These are phyloP conservation scores for Cryptosula pallasiana DNA, from an alignment of 2,888 invertebrate genomes.

Conservation along the genomic window DNA sequence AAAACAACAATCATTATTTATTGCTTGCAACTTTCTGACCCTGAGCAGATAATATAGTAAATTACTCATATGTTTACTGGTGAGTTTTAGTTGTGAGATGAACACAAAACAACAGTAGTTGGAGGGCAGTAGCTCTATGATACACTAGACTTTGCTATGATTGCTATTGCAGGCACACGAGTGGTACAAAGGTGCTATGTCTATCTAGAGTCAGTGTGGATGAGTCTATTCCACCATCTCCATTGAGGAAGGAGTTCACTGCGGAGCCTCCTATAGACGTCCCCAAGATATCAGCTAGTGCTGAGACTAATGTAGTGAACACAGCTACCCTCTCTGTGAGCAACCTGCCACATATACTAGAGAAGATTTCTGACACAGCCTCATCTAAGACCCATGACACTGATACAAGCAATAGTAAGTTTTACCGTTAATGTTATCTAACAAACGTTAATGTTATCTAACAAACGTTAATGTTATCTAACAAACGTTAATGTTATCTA, in stretches of 20 bases:
- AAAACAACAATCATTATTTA: too few species aligned
- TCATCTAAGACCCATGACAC: not conserved
- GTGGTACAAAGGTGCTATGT: not conserved
- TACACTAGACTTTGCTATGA: too few species aligned
- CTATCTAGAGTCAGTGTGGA: not conserved
- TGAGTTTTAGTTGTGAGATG: too few species aligned
- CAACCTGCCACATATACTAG: conserved; percentile 25
- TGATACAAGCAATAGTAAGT: not conserved
- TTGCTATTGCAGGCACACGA: not conserved
- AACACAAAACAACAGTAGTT: too few species aligned
- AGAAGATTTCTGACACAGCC: conserved; percentile 26
- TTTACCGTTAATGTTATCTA: too few species aligned
- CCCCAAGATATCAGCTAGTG: conserved; percentile 31
- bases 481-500: too few species aligned
- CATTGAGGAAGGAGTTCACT: conserved; percentile 40
- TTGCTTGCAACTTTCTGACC: too few species aligned
- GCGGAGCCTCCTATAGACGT: conserved; percentile 36
- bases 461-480: too few species aligned
- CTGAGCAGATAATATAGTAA: too few species aligned
- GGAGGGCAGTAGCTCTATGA: too few species aligned
- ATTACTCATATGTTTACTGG: too few species aligned
- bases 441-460: too few species aligned
- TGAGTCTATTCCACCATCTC: conserved; percentile 37
- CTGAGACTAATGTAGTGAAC: not conserved
- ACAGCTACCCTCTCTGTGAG: conserved; percentile 22